Percentiles rank a stretch among this genome's conserved stretches.
phyloP scores from a whole-genome alignment of 2,888 invertebrate genomes.

The Drosophila trichaetosa region DNA sequence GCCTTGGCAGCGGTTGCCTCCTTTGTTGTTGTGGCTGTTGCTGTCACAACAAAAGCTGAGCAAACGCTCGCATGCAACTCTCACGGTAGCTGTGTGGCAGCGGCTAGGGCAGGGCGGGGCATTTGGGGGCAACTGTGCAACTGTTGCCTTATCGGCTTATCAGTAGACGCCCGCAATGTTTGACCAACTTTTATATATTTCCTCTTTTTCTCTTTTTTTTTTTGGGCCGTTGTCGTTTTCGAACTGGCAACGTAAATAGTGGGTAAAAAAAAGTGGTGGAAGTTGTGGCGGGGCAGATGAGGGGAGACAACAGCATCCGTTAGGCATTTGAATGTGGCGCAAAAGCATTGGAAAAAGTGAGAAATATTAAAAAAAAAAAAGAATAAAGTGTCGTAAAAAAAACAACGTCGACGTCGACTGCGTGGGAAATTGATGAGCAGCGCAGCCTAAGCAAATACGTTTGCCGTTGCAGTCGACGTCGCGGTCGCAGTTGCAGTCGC shows the following conservation, averaged over 20 bases:
- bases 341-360: slow-evolving; percentile 52
- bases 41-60: slow-evolving; percentile 58
- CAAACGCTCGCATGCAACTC: slow-evolving; percentile 62
- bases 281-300: no score
- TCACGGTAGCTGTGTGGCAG: slow-evolving; percentile 58
- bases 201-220: slow-evolving; percentile 19
- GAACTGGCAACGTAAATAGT: slow-evolving; percentile 47
- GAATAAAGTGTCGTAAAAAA: slow-evolving; percentile 63
- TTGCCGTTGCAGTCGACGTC: slow-evolving; percentile 14
- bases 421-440: slow-evolving; percentile 67
- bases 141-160: slow-evolving; percentile 70
- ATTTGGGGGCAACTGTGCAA: slow-evolving; percentile 41
- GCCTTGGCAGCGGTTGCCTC: slow-evolving; percentile 24
- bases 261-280: slow-evolving; percentile 3
- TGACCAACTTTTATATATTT: slow-evolving; percentile 50
- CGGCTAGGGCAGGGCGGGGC: neutral
- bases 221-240: slow-evolving; percentile 41
- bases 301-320: slow-evolving; percentile 56
- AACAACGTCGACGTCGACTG: slow-evolving; percentile 54
- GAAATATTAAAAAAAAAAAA: slow-evolving; percentile 41
- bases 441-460: slow-evolving; percentile 66
- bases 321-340: slow-evolving; percentile 56
- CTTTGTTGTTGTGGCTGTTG: slow-evolving; percentile 18
- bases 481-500: slow-evolving; percentile 13
- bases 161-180: slow-evolving; percentile 54